Evolutionary conservation across 2,888 invertebrate species (phyloP).

Genomic region (Colostygia pectinataria): DNA sequence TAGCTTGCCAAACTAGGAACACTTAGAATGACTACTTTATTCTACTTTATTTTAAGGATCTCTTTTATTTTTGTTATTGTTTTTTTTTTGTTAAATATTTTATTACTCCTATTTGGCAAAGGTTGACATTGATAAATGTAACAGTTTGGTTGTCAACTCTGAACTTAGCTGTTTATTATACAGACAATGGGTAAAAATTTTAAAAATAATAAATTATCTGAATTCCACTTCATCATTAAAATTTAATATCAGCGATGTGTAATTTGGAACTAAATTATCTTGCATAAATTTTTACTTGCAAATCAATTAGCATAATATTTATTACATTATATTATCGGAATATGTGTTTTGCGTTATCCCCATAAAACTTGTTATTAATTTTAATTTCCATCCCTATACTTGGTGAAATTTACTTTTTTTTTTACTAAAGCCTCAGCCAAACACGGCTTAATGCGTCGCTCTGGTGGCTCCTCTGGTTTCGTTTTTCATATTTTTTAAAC

Average conservation of each 20-base stretch:
- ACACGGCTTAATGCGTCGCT: no score
- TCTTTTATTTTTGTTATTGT: constrained; percentile 28
- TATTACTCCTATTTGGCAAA: constrained; percentile 27
- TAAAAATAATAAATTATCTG: no score
- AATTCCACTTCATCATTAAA: no score
- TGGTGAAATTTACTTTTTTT: not conserved
- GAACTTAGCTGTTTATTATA: not conserved
- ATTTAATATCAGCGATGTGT: no score
- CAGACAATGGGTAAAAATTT: no score
- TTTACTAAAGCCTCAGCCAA: no score
- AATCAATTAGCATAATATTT: not conserved
- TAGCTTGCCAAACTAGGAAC: constrained; percentile 9
- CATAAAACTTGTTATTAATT: not conserved
- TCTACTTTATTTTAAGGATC: constrained; percentile 27
- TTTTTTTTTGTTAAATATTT: constrained; percentile 27
- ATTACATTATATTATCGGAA: constrained; percentile 1
- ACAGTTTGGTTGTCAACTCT: not conserved
- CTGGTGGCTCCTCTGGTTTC: no score
- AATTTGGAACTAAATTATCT: no score
- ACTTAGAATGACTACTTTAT: constrained; percentile 23
- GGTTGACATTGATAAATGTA: not conserved
- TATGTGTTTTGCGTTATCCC: not conserved
- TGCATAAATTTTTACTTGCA: not conserved
- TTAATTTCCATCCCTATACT: not conserved
- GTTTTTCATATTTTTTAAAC: no score